Evolutionary conservation across 2,113 vertebrate genomes (phyloP).

Genomic region (Archilochus colubris): DNA sequence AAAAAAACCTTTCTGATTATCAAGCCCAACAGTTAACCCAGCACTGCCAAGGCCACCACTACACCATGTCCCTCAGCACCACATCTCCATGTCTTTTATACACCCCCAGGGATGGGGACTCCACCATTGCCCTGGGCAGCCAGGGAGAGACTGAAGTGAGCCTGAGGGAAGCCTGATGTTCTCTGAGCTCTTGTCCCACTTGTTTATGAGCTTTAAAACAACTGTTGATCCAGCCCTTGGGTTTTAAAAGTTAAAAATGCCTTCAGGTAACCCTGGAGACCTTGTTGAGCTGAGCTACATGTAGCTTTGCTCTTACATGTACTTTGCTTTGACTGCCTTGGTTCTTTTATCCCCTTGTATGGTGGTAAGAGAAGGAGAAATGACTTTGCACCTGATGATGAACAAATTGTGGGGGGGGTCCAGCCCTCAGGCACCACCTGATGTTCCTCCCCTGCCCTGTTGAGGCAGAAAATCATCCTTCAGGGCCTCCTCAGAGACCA

Average conservation of each 20-base stretch:
- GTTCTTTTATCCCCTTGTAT: neutral
- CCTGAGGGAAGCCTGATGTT: neutral
- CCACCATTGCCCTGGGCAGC: too few relatives aligned
- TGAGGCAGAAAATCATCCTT: neutral
- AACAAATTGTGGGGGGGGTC: neutral
- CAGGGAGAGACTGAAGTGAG: too few relatives aligned
- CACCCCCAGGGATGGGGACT: too few relatives aligned
- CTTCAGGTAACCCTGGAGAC: neutral
- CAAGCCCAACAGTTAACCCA: too few relatives aligned
- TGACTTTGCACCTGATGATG: neutral
- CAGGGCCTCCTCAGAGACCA: neutral
- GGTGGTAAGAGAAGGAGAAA: neutral
- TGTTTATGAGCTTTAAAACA: neutral
- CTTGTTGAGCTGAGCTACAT: neutral
- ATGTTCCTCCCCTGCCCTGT: neutral
- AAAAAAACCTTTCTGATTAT: too few relatives aligned
- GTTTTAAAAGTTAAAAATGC: neutral
- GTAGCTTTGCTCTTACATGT: too few relatives aligned
- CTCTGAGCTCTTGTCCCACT: neutral
- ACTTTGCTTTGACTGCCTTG: neutral
- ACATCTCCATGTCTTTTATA: too few relatives aligned
- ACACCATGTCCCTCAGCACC: too few relatives aligned
- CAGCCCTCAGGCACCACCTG: neutral
- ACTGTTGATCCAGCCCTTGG: neutral
- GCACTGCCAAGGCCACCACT: too few relatives aligned